Conservation (phyloP, 2,797 vertebrate genomes). For the Cynodonichthys magdalenae region DNA sequence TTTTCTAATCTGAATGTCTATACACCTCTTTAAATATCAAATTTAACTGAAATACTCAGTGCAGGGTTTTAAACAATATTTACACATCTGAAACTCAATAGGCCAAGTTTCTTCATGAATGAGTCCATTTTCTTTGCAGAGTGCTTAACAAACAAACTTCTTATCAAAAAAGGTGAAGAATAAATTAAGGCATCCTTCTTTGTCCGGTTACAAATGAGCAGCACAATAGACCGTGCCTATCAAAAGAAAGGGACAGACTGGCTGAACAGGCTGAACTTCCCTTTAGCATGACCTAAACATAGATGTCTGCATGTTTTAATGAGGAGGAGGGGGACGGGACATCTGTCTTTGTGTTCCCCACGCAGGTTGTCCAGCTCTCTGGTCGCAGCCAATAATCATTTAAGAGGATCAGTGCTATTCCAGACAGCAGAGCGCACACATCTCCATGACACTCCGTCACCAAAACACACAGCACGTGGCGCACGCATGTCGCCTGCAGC, state of each 20-base stretch:
- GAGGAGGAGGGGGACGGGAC: conserved; percentile 25
- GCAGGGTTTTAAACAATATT: too few relatives aligned
- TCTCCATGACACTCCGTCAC: conserved; percentile 47
- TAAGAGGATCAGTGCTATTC: conserved; percentile 83
- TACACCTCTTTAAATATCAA: not conserved
- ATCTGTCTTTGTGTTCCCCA: conserved; percentile 59
- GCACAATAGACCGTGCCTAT: conserved; percentile 22
- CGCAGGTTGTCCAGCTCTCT: conserved; percentile 52
- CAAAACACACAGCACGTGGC: conserved; percentile 71
- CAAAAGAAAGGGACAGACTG: conserved; percentile 20
- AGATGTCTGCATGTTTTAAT: conserved; percentile 15
- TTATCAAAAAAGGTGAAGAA: conserved; percentile 28
- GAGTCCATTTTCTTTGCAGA: not conserved
- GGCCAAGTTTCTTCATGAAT: not conserved
- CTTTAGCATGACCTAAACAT: conserved; percentile 33
- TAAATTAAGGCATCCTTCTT: conserved; percentile 18
- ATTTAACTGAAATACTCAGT: too few relatives aligned
- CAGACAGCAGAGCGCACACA: conserved; percentile 69
- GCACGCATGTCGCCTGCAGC: conserved; percentile 42
- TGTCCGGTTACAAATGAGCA: conserved; percentile 3
- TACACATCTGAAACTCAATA: not conserved
- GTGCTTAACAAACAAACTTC: not conserved
- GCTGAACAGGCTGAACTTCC: not conserved
- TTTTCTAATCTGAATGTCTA: too few relatives aligned
- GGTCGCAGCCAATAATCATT: conserved; percentile 72